phyloP scores from a whole-genome alignment of 30 jellyfish, hydroid and myxozoan species.

The Chrysaora quinquecirrha region DNA sequence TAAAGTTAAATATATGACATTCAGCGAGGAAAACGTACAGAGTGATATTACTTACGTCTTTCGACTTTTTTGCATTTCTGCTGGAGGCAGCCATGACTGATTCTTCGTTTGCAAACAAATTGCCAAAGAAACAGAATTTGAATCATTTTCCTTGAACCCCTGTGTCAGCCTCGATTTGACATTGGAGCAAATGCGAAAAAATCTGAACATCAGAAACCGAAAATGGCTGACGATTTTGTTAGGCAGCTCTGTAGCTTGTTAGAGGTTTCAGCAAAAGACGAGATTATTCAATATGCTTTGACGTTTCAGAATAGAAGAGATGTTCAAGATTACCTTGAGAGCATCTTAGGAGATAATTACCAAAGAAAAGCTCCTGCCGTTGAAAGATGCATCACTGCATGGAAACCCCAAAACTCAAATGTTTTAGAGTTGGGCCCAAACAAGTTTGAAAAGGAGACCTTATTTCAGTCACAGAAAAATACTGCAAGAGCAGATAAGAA shows the following conservation, averaged over 20 bases:
- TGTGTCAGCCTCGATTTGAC: no score
- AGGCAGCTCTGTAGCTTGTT: conserved; percentile 32
- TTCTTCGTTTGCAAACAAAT: neutral
- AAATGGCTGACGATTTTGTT: conserved; percentile 58
- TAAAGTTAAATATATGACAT: no score
- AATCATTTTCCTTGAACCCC: neutral
- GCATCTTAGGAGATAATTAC: conserved; percentile 32
- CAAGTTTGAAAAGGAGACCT: neutral
- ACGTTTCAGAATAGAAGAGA: conserved; percentile 70
- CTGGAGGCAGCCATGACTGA: conserved; percentile 59
- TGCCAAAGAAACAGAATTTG: conserved; percentile 42
- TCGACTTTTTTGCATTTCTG: conserved; percentile 57
- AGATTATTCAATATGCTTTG: conserved; percentile 50
- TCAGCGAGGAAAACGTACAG: no score
- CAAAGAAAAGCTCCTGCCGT: neutral
- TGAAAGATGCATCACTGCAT: conserved; percentile 30
- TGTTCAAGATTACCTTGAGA: conserved; percentile 34
- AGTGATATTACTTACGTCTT: conserved; percentile 72
- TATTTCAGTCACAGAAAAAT: conserved; percentile 17
- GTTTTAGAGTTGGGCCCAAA: neutral
- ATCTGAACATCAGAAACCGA: neutral
- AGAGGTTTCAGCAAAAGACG: conserved; percentile 61
- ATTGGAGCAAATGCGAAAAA: no score
- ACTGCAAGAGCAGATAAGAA: neutral
- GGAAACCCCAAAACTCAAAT: conserved; percentile 43